Conservation (phyloP, 1,140 invertebrate species). For the Dreissena polymorpha region DNA sequence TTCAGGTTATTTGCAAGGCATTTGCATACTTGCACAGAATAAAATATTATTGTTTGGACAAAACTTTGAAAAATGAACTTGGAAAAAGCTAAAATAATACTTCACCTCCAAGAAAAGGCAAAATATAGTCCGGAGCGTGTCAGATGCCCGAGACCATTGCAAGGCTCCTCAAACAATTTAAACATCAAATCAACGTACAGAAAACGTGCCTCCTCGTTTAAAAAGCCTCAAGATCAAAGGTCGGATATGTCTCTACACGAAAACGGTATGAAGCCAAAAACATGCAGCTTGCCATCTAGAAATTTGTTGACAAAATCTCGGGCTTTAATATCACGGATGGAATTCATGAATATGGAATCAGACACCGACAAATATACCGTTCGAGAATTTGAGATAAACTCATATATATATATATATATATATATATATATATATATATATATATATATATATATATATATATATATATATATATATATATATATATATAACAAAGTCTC, state of each 20-base stretch:
- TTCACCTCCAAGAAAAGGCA: not conserved
- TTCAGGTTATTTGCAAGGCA: no score
- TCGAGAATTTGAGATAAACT: slow-evolving; percentile 92
- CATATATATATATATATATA: no score
- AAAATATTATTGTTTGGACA: no score
- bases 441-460: no score
- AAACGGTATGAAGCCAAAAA: slow-evolving; percentile 67
- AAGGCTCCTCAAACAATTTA: slow-evolving; percentile 20
- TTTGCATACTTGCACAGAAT: no score
- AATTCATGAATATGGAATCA: slow-evolving; percentile 48
- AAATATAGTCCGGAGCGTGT: not conserved
- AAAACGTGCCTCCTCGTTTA: slow-evolving; percentile 65
- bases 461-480: no score
- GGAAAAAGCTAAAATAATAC: not conserved
- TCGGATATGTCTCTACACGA: slow-evolving; percentile 56
- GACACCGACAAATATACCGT: slow-evolving; percentile 90
- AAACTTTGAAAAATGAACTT: slow-evolving; percentile 7
- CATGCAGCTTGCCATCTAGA: slow-evolving; percentile 67
- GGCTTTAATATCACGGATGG: slow-evolving; percentile 56
- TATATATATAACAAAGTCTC: no score
- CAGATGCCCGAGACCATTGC: slow-evolving; percentile 25
- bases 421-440: no score
- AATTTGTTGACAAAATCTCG: slow-evolving; percentile 60
- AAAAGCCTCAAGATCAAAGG: slow-evolving; percentile 55
- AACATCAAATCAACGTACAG: slow-evolving; percentile 55